Percentiles rank a stretch among this genome's conserved stretches.
phyloP scores from a whole-genome alignment of 2,797 vertebrate genomes.

The Sebastes wilsoni region DNA sequence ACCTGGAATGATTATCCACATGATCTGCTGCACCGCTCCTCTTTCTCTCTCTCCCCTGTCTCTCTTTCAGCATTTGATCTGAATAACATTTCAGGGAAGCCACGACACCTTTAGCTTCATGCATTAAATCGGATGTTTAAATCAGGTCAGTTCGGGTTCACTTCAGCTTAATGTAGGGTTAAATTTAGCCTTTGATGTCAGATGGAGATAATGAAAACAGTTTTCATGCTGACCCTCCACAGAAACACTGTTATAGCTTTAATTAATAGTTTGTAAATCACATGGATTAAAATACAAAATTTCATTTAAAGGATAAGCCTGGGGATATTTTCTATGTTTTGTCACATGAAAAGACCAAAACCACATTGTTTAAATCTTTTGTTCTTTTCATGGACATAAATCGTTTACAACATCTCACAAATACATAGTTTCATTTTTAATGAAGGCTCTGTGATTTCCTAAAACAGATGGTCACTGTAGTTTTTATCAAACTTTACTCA shows the following conservation, averaged over 20 bases:
- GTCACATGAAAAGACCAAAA: background rate
- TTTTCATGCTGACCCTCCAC: background rate
- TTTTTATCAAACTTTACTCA: no score
- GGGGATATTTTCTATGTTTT: background rate
- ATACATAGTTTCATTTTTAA: no score
- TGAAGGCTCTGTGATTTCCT: no score
- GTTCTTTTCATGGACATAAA: background rate
- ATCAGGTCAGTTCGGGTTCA: constrained; percentile 9
- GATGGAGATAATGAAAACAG: background rate
- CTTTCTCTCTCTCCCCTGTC: background rate
- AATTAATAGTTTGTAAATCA: background rate
- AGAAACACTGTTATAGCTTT: background rate
- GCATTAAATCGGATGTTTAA: constrained; percentile 17
- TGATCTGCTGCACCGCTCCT: constrained; percentile 42
- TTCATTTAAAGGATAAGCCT: background rate
- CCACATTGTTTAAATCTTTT: background rate
- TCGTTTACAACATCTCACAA: background rate
- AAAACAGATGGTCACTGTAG: no score
- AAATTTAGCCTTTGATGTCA: background rate
- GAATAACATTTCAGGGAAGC: constrained; percentile 1
- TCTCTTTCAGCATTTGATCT: constrained; percentile 8
- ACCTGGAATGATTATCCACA: constrained; percentile 68
- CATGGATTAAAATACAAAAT: background rate
- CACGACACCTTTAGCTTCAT: constrained; percentile 22
- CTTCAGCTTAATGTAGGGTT: background rate